Conservation (phyloP, 2,888 invertebrate species). For the Aleiodes leptofemur region DNA sequence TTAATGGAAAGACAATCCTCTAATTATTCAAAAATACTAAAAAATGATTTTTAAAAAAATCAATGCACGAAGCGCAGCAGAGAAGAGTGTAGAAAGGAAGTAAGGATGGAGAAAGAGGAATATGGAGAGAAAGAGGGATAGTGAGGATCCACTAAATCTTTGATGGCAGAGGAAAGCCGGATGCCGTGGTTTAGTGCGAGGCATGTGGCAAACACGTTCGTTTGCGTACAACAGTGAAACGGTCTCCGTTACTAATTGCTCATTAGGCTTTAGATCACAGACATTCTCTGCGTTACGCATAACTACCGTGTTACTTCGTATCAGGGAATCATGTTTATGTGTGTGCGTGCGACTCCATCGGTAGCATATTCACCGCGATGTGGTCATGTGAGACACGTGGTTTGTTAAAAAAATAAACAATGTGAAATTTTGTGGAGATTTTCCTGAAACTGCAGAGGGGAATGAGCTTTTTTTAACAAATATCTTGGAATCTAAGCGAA, state of each 20-base stretch:
- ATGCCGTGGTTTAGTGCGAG: conserved; percentile 43
- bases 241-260: conserved; percentile 64
- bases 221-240: conserved; percentile 51
- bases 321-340: neutral
- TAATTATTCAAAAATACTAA: no score
- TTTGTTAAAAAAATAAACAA: neutral
- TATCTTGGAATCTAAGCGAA: no score
- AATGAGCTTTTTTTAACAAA: no score
- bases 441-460: no score
- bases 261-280: conserved; percentile 64
- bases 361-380: neutral
- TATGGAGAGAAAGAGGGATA: neutral
- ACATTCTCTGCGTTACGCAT: conserved; percentile 55
- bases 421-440: no score
- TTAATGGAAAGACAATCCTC: no score
- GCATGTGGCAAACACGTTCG: conserved; percentile 61
- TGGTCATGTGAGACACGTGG: neutral
- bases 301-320: conserved; percentile 30
- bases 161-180: conserved; percentile 51
- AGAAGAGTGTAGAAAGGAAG: neutral
- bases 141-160: conserved; percentile 56
- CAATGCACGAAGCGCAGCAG: no score
- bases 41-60: no score
- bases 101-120: neutral
- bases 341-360: conserved; percentile 4